phyloP scores from a whole-genome alignment of 2,113 vertebrate genomes.

The Hippocampus mohnikei region DNA sequence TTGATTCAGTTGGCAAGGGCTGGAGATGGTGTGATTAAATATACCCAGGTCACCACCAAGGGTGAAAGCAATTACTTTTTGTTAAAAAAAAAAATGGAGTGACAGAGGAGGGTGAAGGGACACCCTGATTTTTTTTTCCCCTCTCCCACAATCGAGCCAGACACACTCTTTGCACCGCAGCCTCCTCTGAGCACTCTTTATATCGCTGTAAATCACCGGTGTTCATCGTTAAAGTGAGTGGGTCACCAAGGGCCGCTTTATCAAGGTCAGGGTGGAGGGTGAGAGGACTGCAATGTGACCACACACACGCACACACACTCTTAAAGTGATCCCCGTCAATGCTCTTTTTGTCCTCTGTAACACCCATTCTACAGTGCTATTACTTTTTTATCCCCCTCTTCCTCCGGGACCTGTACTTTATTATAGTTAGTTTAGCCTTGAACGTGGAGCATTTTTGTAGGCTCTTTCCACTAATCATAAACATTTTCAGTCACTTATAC shows the following conservation, averaged over 20 bases:
- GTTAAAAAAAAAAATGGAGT: constrained; percentile 57
- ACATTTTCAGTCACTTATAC: constrained; percentile 9
- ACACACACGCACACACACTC: constrained; percentile 30
- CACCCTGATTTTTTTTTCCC: constrained; percentile 35
- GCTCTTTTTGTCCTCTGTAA: constrained; percentile 52
- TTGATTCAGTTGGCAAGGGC: constrained; percentile 72
- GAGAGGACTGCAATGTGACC: constrained; percentile 27
- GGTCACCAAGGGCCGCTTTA: constrained; percentile 61
- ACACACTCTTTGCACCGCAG: constrained; percentile 38
- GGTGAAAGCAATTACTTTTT: constrained; percentile 79
- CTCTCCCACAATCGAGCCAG: constrained; percentile 14
- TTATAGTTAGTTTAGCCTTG: constrained; percentile 40
- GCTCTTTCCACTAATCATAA: constrained; percentile 33
- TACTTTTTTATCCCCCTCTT: constrained; percentile 50
- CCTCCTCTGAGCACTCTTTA: constrained; percentile 34
- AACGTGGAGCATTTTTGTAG: constrained; percentile 38
- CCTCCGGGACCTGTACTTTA: constrained; percentile 44
- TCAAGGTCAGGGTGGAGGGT: constrained; percentile 68
- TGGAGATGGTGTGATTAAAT: constrained; percentile 75
- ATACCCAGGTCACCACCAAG: constrained; percentile 71
- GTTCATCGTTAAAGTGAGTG: constrained; percentile 63
- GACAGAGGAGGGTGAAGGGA: constrained; percentile 50
- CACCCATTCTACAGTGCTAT: constrained; percentile 49
- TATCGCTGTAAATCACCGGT: constrained; percentile 64
- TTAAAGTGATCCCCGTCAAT: constrained; percentile 44